A percentile compares a stretch with the other conserved stretches of the same genome.
Evolutionary conservation across 1,140 invertebrate species (phyloP).

Genomic region (Drosophila virilis): DNA sequence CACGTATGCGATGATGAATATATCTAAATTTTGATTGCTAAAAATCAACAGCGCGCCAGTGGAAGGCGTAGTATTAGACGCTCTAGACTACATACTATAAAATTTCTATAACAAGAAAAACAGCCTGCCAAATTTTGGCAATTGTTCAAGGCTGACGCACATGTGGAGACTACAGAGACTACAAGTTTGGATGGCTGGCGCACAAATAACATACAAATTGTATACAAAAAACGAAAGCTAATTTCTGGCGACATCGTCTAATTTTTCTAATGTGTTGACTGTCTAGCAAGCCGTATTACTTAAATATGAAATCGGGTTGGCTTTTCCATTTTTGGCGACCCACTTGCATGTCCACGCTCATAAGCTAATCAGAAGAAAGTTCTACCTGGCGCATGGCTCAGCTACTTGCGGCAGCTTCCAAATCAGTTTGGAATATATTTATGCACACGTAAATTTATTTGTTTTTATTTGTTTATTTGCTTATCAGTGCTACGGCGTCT

Average conservation of each 20-base stretch:
- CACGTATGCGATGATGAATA: slow-evolving; percentile 27
- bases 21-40: slow-evolving; percentile 43
- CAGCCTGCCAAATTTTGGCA: slow-evolving; percentile 62
- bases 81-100: slow-evolving; percentile 53
- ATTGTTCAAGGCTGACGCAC: slow-evolving; percentile 73
- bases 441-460: slow-evolving; percentile 29
- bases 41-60: slow-evolving; percentile 36
- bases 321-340: slow-evolving; percentile 16
- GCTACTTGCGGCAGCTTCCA: slow-evolving; percentile 2
- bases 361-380: slow-evolving; percentile 66
- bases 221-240: slow-evolving; percentile 39
- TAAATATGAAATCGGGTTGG: slow-evolving; percentile 7
- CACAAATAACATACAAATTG: slow-evolving; percentile 45
- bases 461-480: slow-evolving; percentile 65
- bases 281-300: slow-evolving; percentile 11
- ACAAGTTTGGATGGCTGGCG: slow-evolving; percentile 32
- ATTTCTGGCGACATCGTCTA: slow-evolving; percentile 33
- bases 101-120: slow-evolving; percentile 36
- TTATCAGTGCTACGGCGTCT: slow-evolving; percentile 67
- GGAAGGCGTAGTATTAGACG: slow-evolving; percentile 30
- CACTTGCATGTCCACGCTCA: slow-evolving; percentile 1
- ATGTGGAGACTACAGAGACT: slow-evolving; percentile 2
- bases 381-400: slow-evolving; percentile 44
- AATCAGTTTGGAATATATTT: slow-evolving; percentile 1
- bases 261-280: slow-evolving; percentile 29